Percentiles rank a stretch among this genome's conserved stretches.
These are phyloP conservation scores for Cossypha niveicapilla DNA, from an alignment of 2,797 vertebrate genomes.

Conservation along the genomic window DNA sequence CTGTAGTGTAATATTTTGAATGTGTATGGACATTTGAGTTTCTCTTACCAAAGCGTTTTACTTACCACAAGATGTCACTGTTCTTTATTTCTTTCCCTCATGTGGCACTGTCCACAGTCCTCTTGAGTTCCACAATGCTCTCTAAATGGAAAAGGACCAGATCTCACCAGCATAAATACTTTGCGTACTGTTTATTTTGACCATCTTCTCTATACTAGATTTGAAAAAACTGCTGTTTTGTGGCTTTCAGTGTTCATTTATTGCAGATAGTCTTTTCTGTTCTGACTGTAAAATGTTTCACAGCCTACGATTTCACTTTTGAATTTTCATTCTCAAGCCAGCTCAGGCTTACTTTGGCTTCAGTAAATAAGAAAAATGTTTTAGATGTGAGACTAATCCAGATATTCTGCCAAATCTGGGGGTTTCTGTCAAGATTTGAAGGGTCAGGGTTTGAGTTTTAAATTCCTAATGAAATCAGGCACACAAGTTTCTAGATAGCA, in stretches of 20 bases:
- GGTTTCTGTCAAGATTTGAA: neutral
- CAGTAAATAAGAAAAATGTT: neutral
- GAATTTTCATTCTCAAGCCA: neutral
- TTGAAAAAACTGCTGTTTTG: accelerated
- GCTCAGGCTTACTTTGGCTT: neutral
- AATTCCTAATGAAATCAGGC: neutral
- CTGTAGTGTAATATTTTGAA: neutral
- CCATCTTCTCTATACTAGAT: neutral
- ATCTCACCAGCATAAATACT: neutral
- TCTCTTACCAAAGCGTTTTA: neutral
- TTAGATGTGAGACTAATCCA: neutral
- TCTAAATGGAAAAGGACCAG: neutral
- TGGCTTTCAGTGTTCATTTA: neutral
- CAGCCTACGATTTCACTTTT: neutral
- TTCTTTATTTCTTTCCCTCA: slow-evolving; percentile 15
- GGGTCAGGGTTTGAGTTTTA: neutral
- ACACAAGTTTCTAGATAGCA: neutral
- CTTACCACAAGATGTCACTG: slow-evolving; percentile 65
- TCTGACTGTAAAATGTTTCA: neutral
- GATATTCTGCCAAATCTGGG: neutral
- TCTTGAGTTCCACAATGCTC: neutral
- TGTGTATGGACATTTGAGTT: accelerated
- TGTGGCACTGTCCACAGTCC: neutral
- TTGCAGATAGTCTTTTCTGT: neutral
- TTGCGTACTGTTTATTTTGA: neutral